These are phyloP conservation scores for Entelurus aequoreus DNA, from an alignment of 2,113 vertebrate species.

Conservation along the genomic window DNA sequence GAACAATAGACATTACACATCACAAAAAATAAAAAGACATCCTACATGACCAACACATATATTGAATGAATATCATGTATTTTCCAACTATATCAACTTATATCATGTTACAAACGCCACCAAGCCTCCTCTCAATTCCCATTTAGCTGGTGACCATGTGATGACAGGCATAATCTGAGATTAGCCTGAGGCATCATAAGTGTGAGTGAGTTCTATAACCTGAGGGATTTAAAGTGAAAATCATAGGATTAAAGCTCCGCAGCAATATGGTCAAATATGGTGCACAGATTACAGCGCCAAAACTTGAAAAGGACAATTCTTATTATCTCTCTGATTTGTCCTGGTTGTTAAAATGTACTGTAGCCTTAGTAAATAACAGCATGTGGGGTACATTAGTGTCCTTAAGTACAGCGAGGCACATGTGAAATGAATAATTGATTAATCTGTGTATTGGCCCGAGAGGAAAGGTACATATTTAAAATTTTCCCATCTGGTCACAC, in stretches of 20 bases:
- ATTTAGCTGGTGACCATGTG: constrained; percentile 12
- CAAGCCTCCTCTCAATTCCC: constrained; percentile 37
- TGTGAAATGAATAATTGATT: constrained; percentile 75
- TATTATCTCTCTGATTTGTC: neutral
- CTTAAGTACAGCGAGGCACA: constrained; percentile 26
- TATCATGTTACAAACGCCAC: constrained; percentile 14
- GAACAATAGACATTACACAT: too few species aligned
- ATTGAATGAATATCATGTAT: too few species aligned
- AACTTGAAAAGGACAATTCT: neutral
- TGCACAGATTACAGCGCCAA: constrained; percentile 25
- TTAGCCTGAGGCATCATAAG: constrained; percentile 57
- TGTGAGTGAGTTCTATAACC: constrained; percentile 59
- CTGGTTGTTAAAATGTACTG: neutral
- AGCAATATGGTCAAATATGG: constrained; percentile 53
- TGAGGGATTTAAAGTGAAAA: constrained; percentile 45
- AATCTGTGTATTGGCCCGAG: constrained; percentile 61
- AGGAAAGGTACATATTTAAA: constrained; percentile 55
- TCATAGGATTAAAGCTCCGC: constrained; percentile 47
- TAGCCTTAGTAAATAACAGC: constrained; percentile 26
- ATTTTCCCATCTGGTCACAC: constrained; percentile 56
- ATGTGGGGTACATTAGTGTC: constrained; percentile 52
- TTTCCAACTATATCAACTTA: neutral
- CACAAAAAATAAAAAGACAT: too few species aligned
- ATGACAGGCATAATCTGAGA: constrained; percentile 62
- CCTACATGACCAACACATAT: too few species aligned